Evolutionary conservation across 1,140 invertebrate species (phyloP).

Genomic region (Acromyrmex charruanus): DNA sequence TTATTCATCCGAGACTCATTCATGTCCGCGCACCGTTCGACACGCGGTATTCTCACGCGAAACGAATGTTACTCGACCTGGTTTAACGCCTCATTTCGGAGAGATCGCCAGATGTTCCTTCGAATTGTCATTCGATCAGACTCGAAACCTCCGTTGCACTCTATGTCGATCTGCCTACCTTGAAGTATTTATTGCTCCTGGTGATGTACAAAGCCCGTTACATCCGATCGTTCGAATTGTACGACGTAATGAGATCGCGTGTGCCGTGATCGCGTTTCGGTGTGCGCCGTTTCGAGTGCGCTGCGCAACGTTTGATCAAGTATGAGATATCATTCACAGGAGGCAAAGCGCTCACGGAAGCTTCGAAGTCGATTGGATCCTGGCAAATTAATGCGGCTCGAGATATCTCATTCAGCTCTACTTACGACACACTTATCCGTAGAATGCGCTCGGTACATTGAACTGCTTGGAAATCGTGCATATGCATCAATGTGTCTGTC

Average conservation of each 20-base stretch:
- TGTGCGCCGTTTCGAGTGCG: constrained; percentile 41
- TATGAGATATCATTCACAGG: constrained; percentile 77
- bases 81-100: constrained; percentile 27
- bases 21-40: constrained; percentile 18
- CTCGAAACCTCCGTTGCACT: constrained; percentile 55
- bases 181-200: constrained; percentile 70
- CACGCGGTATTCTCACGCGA: constrained; percentile 11
- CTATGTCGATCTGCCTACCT: constrained; percentile 53
- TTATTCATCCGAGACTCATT: constrained; percentile 34
- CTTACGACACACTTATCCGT: constrained; percentile 58
- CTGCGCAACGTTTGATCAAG: constrained; percentile 68
- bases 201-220: constrained; percentile 10
- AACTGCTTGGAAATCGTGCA: constrained; percentile 26
- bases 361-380: constrained; percentile 74
- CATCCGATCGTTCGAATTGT: constrained; percentile 49
- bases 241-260: constrained; percentile 73
- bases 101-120: constrained; percentile 35
- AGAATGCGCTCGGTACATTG: neutral
- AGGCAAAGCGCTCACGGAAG: constrained; percentile 71
- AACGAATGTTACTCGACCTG: constrained; percentile 24
- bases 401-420: constrained; percentile 75
- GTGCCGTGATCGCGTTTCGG: constrained; percentile 29
- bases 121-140: constrained; percentile 43
- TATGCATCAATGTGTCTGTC: constrained; percentile 51
- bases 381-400: constrained; percentile 79